phyloP scores from a whole-genome alignment of 2,113 vertebrate genomes.

The Leptodactylus fuscus region DNA sequence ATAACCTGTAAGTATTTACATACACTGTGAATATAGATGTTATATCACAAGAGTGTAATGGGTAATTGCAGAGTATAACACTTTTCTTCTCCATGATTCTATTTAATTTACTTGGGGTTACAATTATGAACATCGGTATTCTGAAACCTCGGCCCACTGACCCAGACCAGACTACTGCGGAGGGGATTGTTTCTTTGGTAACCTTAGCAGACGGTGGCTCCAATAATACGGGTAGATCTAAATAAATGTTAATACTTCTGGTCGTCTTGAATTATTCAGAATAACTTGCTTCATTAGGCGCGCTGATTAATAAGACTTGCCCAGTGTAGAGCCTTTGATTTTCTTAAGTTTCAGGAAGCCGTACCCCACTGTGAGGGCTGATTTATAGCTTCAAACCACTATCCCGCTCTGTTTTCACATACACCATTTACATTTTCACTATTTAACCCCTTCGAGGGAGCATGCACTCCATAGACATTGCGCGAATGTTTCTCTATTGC shows the following conservation, averaged over 20 bases:
- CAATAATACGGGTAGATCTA: neutral
- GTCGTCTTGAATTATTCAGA: conserved; percentile 49
- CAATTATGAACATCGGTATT: neutral
- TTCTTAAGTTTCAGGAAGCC: conserved; percentile 52
- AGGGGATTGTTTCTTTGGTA: neutral
- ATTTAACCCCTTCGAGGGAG: neutral
- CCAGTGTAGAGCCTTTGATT: conserved; percentile 49
- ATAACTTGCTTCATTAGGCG: conserved; percentile 54
- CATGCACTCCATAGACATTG: too few species aligned
- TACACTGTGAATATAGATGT: too few species aligned
- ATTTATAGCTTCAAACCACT: conserved; percentile 40
- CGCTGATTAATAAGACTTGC: conserved; percentile 53
- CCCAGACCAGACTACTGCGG: neutral
- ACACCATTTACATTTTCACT: conserved; percentile 26
- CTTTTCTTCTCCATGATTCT: neutral
- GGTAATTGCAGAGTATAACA: too few species aligned
- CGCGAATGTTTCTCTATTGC: neutral
- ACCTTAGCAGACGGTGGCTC: neutral
- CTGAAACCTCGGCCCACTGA: neutral
- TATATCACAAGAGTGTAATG: too few species aligned
- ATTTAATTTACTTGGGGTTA: neutral
- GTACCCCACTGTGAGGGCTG: conserved; percentile 43
- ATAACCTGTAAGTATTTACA: too few species aligned
- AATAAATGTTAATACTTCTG: conserved; percentile 44
- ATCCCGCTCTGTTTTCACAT: neutral